Evolutionary conservation across 2,888 invertebrate species (phyloP), one percentile per base, ranked within the genome.

Genomic region (Plemyria rubiginata): DNA sequence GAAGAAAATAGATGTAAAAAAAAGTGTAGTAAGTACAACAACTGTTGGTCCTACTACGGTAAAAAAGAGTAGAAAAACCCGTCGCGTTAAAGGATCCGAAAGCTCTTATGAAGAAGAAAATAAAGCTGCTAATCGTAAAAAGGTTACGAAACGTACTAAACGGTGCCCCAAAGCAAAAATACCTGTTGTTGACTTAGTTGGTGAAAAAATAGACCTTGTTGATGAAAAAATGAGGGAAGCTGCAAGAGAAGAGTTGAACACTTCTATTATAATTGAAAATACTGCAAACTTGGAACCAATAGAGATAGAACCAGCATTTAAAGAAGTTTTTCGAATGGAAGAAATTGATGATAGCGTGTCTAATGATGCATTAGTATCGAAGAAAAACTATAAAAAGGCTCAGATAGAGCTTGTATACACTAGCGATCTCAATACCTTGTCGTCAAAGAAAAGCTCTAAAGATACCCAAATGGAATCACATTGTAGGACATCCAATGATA

Each of bases 151-250:
- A 61, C 63, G 57, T 29, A 15, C 60, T 5, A 62, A 65, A 49
- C 56, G 15, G 41, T 71, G 68, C 41, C 11, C 32, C 6, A 12
- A 36, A 22, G 40, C 11, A 9, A 72, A 59, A 48, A 41, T 64
- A 28, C 60, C 65, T 8, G 54, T 38, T 12, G 60, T 55, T 2
- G 73, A 79, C 38, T 73, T 88, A 53, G 60, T 79, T 28, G 48
- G 6, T 38, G 15, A 9, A 9, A 32, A 4, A 16, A 41, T 51
- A 43, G 54, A 53, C 11, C 56, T 64, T 13, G 43, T 50, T 28
- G 88, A 90, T 69, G 86, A 91, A 78, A 81, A 67, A 65, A 86
- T 90, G 83, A 83, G 90, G 66, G 70, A 80, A 1, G 69, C 69
- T 0, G 58, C 63, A 0, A 63, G 67, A 48, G 84, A 86, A 63